Base-by-base conservation (phyloP, 1,140 invertebrate genomes). In the Chionoecetes opilio region DNA sequence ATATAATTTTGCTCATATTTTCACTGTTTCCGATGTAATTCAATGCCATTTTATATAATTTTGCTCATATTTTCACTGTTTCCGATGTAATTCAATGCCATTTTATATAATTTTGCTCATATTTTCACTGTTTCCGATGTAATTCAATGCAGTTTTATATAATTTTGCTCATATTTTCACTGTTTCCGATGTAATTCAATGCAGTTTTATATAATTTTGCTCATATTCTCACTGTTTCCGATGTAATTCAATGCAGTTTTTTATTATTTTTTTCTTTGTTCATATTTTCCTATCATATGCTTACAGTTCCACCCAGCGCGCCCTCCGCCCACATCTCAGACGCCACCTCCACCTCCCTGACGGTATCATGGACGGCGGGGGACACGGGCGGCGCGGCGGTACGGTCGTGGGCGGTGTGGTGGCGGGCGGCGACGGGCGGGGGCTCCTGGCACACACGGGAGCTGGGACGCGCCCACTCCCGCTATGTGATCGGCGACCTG, bases 271-370 rank as follows among this genome's bases (percentile, higher is more conserved):
- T 46, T 38, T 29, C 0, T 93, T 21, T 38, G 17, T 84, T 31
- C 82, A 37, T n/a, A 35, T 63, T 34, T 41, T 26, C 0, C 14
- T 63, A 21, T 86, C 34, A 9, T 9, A 9, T 84, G 0, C 35
- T 82, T 31, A 9, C 91, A 95, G 95, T 95, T 35, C 91, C 95
- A 2, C 95, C 95, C 21, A 95, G 91, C 35, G 95, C 95, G 26
- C 95, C 95, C 21, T 93, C 91, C n/a, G 92, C 93, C 34, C 95
- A 95, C 95, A 93, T 95, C 34, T 92, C 91, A 11, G 95, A 95
- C 35, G 87, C 91, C 29, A 90, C 95, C 8, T 86, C 88, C 35
- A 46, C 91, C n/a, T 84, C 91, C n/a, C 91, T 95, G 63, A 95
- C 92, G 37, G 92, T 95, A 41, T 37, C 91, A 0, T 95, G 95